Evolutionary conservation across 37 sponge, comb jelly and placozoan genomes (phyloP).

Genomic region (Aplysina aerophoba): DNA sequence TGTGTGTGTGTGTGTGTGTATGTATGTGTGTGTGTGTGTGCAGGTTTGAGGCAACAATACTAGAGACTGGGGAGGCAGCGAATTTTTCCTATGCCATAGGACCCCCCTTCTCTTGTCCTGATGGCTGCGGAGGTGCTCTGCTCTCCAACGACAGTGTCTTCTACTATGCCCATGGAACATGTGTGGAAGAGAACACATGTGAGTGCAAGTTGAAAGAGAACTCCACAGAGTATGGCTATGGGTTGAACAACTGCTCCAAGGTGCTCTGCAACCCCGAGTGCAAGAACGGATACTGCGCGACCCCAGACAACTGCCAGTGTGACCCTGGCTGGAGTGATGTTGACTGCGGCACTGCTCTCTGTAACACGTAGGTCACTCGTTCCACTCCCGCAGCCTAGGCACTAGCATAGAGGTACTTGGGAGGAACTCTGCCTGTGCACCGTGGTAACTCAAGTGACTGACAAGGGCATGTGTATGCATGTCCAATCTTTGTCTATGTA

Average conservation of each 20-base stretch:
- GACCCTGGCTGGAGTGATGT: slow-evolving; percentile 43
- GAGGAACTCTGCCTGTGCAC: neutral
- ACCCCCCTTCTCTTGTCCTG: slow-evolving; percentile 39
- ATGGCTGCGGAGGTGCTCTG: slow-evolving; percentile 59
- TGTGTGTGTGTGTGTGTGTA: neutral
- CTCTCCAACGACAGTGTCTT: slow-evolving; percentile 41
- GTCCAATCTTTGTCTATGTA: neutral
- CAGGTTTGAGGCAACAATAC: slow-evolving; percentile 12
- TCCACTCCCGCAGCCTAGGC: neutral
- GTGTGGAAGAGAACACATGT: slow-evolving; percentile 54
- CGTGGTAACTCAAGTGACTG: neutral
- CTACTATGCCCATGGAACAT: slow-evolving; percentile 60
- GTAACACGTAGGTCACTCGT: slow-evolving; percentile 35
- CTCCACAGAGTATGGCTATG: slow-evolving; percentile 53
- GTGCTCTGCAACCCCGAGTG: slow-evolving; percentile 65
- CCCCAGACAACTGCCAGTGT: slow-evolving; percentile 54
- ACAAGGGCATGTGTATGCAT: neutral
- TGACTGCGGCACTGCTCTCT: slow-evolving; percentile 59
- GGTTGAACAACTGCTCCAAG: slow-evolving; percentile 48
- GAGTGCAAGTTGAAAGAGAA: slow-evolving; percentile 36
- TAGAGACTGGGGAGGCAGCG: neutral
- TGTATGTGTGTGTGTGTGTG: neutral
- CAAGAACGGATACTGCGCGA: slow-evolving; percentile 52
- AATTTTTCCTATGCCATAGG: neutral
- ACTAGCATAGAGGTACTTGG: neutral